Base-by-base conservation (phyloP, 1,140 invertebrate genomes). In the Diachasma alloeum region DNA sequence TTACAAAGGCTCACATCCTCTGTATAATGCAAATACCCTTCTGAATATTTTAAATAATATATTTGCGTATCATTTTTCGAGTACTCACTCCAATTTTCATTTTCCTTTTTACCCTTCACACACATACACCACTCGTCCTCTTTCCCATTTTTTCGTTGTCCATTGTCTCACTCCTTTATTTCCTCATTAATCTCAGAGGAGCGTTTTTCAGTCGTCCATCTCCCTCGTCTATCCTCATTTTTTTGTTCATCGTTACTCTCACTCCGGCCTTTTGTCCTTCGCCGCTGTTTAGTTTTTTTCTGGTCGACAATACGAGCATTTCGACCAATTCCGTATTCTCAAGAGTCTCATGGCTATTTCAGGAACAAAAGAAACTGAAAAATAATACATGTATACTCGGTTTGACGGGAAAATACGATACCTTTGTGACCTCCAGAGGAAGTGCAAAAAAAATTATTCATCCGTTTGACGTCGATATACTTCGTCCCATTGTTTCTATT, bases 131-230 rank as follows among this genome's bases (percentile, higher is more conserved):
- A 9, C 19, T 59, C 53, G 9, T 19, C 24, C 59, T 53, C 26
- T 48, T 68, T 68, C 22, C 59, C 69, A 59, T 37, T 71, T 66
- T 31, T 48, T 74, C 44, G 17, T 63, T 72, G 24, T 39, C 48
- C 37, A 46, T 70, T 74, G 63, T 69, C 72, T 4, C 42, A 48
- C 37, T 63, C 46, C 53, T 72, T 68, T 72, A 77, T 72, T 36
- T 69, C 59, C 70, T 72, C 76, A 72, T 77, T 77, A 77, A 67
- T 73, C 70, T 72, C 70, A 72, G 63, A 39, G 66, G 26, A 26
- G 59, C 22, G 24, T 72, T 39, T 56, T 17, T 56, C 37, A 77
- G 36, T 48, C 19, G 71, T 67, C 44, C 31, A 26, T 68, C 67
- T 31, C 26, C 31, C 31, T 63, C 31, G 46, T 26, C 31, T 42